These are phyloP conservation scores for Lycocorax pyrrhopterus DNA, from an alignment of 2,113 vertebrate genomes.

Conservation along the genomic window DNA sequence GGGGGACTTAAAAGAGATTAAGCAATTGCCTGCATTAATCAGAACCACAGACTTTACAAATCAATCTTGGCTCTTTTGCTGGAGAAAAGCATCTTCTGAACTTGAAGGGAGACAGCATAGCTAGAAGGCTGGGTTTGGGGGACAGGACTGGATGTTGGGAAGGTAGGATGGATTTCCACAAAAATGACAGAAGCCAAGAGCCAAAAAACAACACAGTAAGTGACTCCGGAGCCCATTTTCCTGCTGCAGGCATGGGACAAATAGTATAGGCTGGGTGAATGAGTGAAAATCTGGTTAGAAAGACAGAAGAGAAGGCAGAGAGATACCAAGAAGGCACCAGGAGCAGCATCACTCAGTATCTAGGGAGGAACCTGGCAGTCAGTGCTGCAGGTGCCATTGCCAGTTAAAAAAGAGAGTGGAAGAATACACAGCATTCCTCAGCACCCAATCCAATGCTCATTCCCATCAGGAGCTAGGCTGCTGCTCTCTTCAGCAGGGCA, in stretches of 20 bases:
- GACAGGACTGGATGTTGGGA: not conserved
- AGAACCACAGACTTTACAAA: not conserved
- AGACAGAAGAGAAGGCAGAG: not conserved
- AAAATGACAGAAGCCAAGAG: not conserved
- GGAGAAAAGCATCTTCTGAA: not conserved
- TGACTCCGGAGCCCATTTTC: not conserved
- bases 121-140: not conserved
- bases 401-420: not conserved
- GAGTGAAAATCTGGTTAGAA: not conserved
- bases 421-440: not conserved
- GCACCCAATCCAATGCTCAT: not conserved
- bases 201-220: not conserved
- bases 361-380: not conserved
- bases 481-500: not conserved
- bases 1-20: not conserved
- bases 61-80: not conserved
- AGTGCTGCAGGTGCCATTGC: not conserved
- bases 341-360: not conserved
- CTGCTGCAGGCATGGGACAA: not conserved
- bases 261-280: not conserved
- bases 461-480: not conserved
- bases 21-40: not conserved
- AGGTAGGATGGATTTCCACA: not conserved
- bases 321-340: not conserved
- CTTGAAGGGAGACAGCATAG: not conserved